Base-by-base conservation (phyloP, 2,113 vertebrate species). In the Bos javanicus region DNA sequence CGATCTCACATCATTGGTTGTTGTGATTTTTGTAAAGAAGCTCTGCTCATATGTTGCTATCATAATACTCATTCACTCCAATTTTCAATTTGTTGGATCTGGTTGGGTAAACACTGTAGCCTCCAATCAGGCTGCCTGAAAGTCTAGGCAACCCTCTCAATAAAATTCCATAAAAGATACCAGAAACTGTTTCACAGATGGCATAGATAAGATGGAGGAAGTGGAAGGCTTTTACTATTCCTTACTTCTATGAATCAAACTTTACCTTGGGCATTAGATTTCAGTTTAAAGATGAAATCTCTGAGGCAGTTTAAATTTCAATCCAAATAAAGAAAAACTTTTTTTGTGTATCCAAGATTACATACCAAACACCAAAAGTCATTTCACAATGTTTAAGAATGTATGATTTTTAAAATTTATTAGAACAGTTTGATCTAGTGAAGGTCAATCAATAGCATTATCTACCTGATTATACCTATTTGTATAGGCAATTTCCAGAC, bases 61-160 rank as follows among this genome's bases (percentile, higher is more conserved):
- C 85, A 0, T 76, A 87, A 94, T 56, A 93, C 19, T 48, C 82
- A 94, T 80, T 87, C 59, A 28, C 64, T 96, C 48, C 62, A 54
- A 96, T 94, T 96, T 91, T 92, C 81, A 76, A 26, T 71, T 94
- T 86, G 80, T 26, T 94, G 84, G 67, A 82, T 88, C 48, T 90
- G 28, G 87, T 78, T 71, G 23, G 91, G 48, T 59, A 97, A 95
- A 90, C 50, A 84, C 52, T 25, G 6, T 94, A 23, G 43, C 57
- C 86, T 95, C 56, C 84, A 74, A 39, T 71, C 39, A 92, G n/a
- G 19, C 80, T 97, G 56, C 28, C 33, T 36, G 46, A 36, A 15
- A 76, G 6, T 67, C 48, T 74, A 76, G 39, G 33, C 28, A 9
- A 54, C 62, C 25, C 15, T 59, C 48, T 90, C 48, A 92, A 54